Evolutionary conservation across 2,113 vertebrate species (phyloP).

Genomic region (Opisthocomus hoazin): DNA sequence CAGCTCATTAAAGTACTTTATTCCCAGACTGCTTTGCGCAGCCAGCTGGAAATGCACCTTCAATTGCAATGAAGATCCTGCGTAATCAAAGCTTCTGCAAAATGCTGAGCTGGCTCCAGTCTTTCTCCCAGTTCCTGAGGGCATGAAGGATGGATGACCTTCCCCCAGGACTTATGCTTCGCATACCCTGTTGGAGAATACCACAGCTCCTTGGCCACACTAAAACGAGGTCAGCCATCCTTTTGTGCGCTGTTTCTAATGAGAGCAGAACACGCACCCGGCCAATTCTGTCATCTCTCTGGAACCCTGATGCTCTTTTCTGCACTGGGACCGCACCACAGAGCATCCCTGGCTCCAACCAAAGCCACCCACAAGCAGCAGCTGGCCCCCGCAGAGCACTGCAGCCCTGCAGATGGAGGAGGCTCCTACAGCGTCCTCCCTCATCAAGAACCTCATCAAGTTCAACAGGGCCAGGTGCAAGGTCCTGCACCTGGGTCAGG

Average conservation of each 20-base stretch:
- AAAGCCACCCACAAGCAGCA: neutral
- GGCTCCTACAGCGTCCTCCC: rapidly evolving
- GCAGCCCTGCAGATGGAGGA: neutral
- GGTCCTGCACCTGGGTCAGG: no score
- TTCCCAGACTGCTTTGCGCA: rapidly evolving
- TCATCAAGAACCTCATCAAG: no score
- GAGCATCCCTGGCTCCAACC: neutral
- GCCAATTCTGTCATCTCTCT: neutral
- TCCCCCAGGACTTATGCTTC: neutral
- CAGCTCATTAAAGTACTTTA: neutral
- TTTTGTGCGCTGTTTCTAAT: neutral
- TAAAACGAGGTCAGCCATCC: neutral
- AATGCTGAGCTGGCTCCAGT: neutral
- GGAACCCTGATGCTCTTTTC: neutral
- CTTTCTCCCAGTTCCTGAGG: neutral
- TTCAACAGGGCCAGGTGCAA: no score
- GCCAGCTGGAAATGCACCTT: neutral
- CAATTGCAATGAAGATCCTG: neutral
- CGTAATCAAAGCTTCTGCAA: neutral
- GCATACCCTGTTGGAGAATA: neutral
- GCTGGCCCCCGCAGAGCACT: neutral
- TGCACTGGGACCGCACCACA: neutral
- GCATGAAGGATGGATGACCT: neutral
- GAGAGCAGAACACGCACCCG: rapidly evolving
- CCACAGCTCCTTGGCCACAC: neutral